Evolutionary conservation across 2,888 invertebrate species (phyloP).

Genomic region (Aleiodes alternator): DNA sequence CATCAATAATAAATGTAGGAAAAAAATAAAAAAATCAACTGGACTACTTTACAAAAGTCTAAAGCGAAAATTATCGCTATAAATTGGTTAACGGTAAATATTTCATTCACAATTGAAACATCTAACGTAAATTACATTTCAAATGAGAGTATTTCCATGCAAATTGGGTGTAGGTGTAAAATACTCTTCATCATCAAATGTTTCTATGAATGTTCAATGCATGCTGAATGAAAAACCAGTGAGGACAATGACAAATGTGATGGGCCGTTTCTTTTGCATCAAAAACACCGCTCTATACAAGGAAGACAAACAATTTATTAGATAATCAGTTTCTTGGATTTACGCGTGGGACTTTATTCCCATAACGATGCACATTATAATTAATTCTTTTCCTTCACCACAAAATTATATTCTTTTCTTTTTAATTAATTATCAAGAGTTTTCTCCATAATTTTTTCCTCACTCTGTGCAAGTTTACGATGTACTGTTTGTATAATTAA

Average conservation of each 20-base stretch:
- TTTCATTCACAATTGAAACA: not conserved
- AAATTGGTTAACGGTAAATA: constrained; percentile 1
- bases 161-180: constrained; percentile 45
- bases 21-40: no score
- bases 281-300: constrained; percentile 32
- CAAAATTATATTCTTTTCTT: not conserved
- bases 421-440: constrained; percentile 14
- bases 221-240: constrained; percentile 50
- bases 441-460: constrained; percentile 21
- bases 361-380: constrained; percentile 14
- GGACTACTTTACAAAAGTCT: not conserved
- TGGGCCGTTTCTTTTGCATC: constrained; percentile 8
- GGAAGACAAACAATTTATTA: constrained; percentile 36
- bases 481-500: constrained; percentile 55
- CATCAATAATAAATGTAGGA: no score
- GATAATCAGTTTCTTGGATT: constrained; percentile 31
- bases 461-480: constrained; percentile 37
- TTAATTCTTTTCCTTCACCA: not conserved
- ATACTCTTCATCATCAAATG: constrained; percentile 47
- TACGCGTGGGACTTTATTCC: not conserved
- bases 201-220: constrained; percentile 70
- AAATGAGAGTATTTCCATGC: constrained; percentile 46
- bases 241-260: constrained; percentile 28
- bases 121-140: constrained; percentile 50
- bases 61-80: not conserved